These are phyloP conservation scores for Tretioscincus oriximinensis DNA, from an alignment of 2,113 vertebrate species.

Conservation along the genomic window DNA sequence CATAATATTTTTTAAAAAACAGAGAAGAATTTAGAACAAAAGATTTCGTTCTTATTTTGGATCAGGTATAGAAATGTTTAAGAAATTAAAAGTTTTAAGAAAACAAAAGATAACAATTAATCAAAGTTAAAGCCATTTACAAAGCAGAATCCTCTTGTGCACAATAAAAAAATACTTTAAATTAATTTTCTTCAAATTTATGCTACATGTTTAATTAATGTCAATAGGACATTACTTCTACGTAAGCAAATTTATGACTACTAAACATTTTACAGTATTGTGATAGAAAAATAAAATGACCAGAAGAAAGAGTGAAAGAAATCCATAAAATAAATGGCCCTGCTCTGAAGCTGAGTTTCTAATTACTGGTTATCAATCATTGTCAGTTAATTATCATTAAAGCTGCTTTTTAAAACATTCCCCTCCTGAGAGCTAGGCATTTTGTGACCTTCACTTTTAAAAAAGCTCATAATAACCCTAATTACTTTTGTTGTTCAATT, in stretches of 20 bases:
- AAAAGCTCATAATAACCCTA: slow-evolving; percentile 17
- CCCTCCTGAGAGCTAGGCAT: slow-evolving; percentile 45
- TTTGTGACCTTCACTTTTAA: slow-evolving; percentile 24
- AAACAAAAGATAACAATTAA: not conserved
- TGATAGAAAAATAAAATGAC: slow-evolving; percentile 37
- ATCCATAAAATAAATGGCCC: slow-evolving; percentile 29
- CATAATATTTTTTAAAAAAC: no score
- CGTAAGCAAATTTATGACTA: not conserved
- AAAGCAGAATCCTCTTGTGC: not conserved
- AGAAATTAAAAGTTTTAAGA: not conserved
- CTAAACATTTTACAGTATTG: not conserved
- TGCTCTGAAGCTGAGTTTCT: slow-evolving; percentile 39
- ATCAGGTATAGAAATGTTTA: not conserved
- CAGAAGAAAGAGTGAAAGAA: not conserved
- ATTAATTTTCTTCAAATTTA: not conserved
- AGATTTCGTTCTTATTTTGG: not conserved
- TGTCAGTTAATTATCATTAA: slow-evolving; percentile 71
- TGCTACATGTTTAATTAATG: not conserved
- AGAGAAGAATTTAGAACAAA: no score
- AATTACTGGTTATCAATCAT: slow-evolving; percentile 54
- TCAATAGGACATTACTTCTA: not conserved
- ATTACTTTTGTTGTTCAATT: slow-evolving; percentile 21
- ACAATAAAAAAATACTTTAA: not conserved
- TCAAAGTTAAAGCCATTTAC: not conserved
- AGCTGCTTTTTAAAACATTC: slow-evolving; percentile 40